These are phyloP conservation scores for Perccottus glenii DNA, from an alignment of 2,113 vertebrate species.

Conservation along the genomic window DNA sequence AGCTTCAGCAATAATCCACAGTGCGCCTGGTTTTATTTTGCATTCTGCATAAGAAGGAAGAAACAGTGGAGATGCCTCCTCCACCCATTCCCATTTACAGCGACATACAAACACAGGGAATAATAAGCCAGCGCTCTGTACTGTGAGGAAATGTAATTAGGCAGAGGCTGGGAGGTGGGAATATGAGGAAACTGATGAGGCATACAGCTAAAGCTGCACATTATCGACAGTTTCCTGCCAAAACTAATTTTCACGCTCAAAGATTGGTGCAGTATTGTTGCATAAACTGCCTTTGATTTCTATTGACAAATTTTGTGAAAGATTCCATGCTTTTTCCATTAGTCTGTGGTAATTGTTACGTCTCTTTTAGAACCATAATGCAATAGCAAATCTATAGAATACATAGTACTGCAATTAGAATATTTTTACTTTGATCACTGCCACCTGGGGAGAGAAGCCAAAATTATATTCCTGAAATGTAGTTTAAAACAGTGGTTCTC, in stretches of 20 bases:
- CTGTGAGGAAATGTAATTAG: slow-evolving; percentile 46
- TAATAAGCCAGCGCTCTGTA: slow-evolving; percentile 43
- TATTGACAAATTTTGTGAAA: no score
- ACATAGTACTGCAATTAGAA: no score
- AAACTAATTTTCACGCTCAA: not conserved
- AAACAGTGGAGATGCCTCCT: slow-evolving; percentile 42
- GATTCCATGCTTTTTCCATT: no score
- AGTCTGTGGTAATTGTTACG: no score
- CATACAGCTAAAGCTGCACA: slow-evolving; percentile 33
- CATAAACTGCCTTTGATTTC: no score
- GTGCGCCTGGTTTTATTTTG: slow-evolving; percentile 27
- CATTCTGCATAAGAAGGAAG: slow-evolving; percentile 55
- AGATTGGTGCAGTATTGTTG: not conserved
- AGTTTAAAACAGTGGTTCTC: no score
- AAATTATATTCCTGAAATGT: no score
- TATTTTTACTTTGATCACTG: no score
- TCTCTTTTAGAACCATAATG: no score
- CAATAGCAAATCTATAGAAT: no score
- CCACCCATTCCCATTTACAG: slow-evolving; percentile 9
- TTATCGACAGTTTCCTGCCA: slow-evolving; percentile 57
- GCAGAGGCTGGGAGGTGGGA: slow-evolving; percentile 36
- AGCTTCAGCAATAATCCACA: slow-evolving; percentile 45
- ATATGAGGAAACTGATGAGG: slow-evolving; percentile 27
- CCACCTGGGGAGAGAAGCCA: no score
- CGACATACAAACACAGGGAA: slow-evolving; percentile 27